A percentile compares a stretch with the other conserved stretches of the same genome.
These are phyloP conservation scores for Muscicapa adusta DNA, from an alignment of 2,113 vertebrate genomes.

Conservation along the genomic window DNA sequence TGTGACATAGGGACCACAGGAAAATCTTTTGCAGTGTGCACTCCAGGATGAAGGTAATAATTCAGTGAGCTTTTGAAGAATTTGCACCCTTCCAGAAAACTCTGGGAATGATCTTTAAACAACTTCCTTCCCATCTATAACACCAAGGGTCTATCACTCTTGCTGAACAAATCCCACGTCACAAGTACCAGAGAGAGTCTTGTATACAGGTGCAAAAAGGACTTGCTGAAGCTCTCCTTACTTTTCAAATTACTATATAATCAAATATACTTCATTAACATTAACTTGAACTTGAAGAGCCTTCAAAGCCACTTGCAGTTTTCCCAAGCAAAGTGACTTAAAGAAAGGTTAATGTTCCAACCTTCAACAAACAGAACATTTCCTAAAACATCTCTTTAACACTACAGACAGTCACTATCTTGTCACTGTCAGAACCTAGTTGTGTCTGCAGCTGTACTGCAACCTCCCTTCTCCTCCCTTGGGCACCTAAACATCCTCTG, in stretches of 20 bases:
- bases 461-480: background rate
- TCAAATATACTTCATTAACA: background rate
- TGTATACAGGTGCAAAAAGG: background rate
- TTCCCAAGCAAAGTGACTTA: background rate
- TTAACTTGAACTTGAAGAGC: background rate
- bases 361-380: background rate
- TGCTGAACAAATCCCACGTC: background rate
- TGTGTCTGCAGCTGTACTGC: background rate
- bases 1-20: background rate
- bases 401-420: background rate
- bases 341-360: background rate
- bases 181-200: background rate
- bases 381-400: background rate
- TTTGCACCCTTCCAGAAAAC: conserved; percentile 7
- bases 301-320: background rate
- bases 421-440: background rate
- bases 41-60: background rate
- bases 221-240: background rate
- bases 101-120: background rate
- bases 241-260: background rate
- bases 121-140: background rate
- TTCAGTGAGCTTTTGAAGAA: conserved; percentile 32
- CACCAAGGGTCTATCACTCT: background rate
- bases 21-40: background rate
- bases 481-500: background rate